Conservation (phyloP, 1,140 invertebrate species). For the Sycophaga agraensis region DNA sequence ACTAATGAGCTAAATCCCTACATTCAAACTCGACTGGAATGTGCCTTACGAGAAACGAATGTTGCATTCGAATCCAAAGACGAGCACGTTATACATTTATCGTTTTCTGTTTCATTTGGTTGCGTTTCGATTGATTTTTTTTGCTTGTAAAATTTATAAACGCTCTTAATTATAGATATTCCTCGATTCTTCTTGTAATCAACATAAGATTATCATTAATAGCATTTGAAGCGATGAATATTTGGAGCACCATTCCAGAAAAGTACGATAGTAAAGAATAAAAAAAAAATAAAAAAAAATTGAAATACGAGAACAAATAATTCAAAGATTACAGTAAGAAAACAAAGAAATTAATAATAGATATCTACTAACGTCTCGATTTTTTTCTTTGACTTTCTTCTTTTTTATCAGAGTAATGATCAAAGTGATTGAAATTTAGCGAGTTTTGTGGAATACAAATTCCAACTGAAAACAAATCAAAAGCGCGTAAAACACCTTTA, state of each 20-base stretch:
- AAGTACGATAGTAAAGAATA: slow-evolving; percentile 36
- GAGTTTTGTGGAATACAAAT: neutral
- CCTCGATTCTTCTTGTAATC: neutral
- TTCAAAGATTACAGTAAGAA: slow-evolving; percentile 41
- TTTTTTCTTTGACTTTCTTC: slow-evolving; percentile 13
- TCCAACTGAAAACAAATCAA: neutral
- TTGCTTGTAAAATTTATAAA: slow-evolving; percentile 5
- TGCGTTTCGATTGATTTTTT: slow-evolving; percentile 17
- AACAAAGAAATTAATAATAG: slow-evolving; percentile 39
- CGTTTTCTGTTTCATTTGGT: slow-evolving; percentile 11
- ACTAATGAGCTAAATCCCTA: slow-evolving; percentile 50
- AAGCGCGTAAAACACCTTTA: neutral
- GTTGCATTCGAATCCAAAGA: slow-evolving; percentile 15
- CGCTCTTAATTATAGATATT: neutral
- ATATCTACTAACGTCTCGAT: slow-evolving; percentile 33
- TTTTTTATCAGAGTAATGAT: slow-evolving; percentile 15
- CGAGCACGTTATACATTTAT: slow-evolving; percentile 8
- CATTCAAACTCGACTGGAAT: slow-evolving; percentile 51
- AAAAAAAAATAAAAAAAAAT: slow-evolving; percentile 36
- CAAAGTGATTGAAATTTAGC: neutral
- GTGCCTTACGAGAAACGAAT: slow-evolving; percentile 36
- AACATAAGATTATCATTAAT: slow-evolving; percentile 15
- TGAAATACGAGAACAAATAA: slow-evolving; percentile 26
- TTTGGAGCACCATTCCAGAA: slow-evolving; percentile 39
- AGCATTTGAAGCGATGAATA: slow-evolving; percentile 14